phyloP scores from a whole-genome alignment of 1,140 invertebrate genomes.

The Aphelinus atriplicis region DNA sequence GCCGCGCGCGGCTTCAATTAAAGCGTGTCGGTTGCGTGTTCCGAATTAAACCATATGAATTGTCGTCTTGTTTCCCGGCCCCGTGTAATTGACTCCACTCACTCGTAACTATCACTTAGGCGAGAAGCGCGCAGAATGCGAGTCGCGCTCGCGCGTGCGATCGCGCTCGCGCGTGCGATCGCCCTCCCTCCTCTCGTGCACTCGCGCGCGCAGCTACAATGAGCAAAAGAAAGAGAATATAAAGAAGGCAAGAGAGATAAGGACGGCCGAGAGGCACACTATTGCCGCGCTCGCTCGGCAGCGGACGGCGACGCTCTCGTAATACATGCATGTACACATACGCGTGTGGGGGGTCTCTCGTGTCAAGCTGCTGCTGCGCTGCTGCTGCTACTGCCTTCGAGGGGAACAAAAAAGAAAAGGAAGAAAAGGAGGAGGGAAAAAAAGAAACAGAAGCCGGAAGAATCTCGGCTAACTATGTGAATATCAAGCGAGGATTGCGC shows the following conservation, averaged over 20 bases:
- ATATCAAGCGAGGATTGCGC: too few species aligned
- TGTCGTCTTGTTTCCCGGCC: slow-evolving; percentile 34
- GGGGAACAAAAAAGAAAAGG: too few species aligned
- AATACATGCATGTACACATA: too few species aligned
- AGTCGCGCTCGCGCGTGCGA: neutral
- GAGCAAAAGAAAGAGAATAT: neutral
- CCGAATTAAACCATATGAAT: slow-evolving; percentile 39
- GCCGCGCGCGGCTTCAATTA: slow-evolving; percentile 26
- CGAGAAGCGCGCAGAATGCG: slow-evolving; percentile 15
- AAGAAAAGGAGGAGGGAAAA: too few species aligned
- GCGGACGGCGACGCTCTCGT: too few species aligned
- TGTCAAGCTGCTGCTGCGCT: too few species aligned
- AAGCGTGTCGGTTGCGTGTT: slow-evolving; percentile 39
- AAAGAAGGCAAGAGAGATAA: neutral
- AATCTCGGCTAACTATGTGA: too few species aligned
- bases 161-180: too few species aligned
- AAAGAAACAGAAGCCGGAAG: too few species aligned
- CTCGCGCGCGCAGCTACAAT: slow-evolving; percentile 3
- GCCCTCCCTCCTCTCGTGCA: too few species aligned
- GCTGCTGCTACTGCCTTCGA: too few species aligned
- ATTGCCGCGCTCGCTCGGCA: neutral
- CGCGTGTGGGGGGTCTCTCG: too few species aligned
- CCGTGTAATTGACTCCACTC: slow-evolving; percentile 34
- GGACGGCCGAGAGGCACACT: neutral
- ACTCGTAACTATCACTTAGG: slow-evolving; percentile 35